A percentile compares a stretch with the other conserved stretches of the same genome.
phyloP scores from a whole-genome alignment of 2,113 vertebrate genomes.

The Grammomys surdaster region DNA sequence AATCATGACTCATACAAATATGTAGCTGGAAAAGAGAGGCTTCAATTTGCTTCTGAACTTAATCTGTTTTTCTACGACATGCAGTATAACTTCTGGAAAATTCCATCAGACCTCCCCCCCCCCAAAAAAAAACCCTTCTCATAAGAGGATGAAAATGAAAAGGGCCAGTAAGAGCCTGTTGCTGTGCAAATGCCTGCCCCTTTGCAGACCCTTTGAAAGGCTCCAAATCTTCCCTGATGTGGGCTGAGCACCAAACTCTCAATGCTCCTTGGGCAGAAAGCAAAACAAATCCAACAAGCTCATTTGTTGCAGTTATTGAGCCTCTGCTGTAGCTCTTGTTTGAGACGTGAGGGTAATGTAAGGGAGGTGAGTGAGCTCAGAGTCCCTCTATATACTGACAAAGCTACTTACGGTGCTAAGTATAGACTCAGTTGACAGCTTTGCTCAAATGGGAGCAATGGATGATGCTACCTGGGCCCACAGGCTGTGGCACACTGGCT shows the following conservation, averaged over 20 bases:
- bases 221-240: not conserved
- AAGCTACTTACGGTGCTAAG: not conserved
- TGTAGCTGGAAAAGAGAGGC: constrained; percentile 3
- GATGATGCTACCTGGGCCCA: not conserved
- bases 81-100: constrained; percentile 62
- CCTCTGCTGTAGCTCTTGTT: not conserved
- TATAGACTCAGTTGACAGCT: not conserved
- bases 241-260: not conserved
- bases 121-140: not conserved
- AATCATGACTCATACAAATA: constrained; percentile 67
- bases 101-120: not conserved
- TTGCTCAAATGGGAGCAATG: not conserved
- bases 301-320: not conserved
- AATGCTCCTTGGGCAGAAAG: not conserved
- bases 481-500: not conserved
- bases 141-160: constrained; percentile 23
- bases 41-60: constrained; percentile 70
- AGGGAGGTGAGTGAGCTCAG: not conserved
- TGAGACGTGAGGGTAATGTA: no score
- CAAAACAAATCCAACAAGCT: not conserved
- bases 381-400: not conserved
- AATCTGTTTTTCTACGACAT: constrained; percentile 48
- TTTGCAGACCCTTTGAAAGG: not conserved
- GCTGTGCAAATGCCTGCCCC: not conserved
- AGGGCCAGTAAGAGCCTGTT: not conserved